These are phyloP conservation scores for Rhamphomyia laevipes DNA, from an alignment of 2,888 invertebrate species.

Conservation along the genomic window DNA sequence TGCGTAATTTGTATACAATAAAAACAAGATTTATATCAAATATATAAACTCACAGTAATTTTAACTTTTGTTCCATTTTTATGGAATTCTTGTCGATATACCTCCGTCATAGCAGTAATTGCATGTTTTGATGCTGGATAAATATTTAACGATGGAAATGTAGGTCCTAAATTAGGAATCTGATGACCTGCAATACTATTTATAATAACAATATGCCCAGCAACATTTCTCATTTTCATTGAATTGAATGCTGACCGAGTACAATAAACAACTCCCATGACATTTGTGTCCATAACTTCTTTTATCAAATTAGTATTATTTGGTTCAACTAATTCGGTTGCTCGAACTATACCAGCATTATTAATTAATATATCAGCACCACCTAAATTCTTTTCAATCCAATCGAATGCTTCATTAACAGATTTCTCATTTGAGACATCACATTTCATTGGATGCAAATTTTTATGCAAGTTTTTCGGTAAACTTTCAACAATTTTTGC, in stretches of 20 bases:
- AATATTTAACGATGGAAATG: slow-evolving; percentile 20
- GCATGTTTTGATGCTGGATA: slow-evolving; percentile 33
- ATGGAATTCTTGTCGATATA: slow-evolving; percentile 31
- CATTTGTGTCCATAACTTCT: slow-evolving; percentile 38
- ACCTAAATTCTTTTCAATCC: slow-evolving; percentile 40
- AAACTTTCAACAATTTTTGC: slow-evolving; percentile 24
- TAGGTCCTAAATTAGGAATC: slow-evolving; percentile 15
- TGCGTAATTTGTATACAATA: too few relatives aligned
- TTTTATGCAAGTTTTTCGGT: slow-evolving; percentile 16
- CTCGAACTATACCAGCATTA: slow-evolving; percentile 37
- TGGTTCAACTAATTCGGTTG: slow-evolving; percentile 3
- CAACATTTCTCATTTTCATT: slow-evolving; percentile 32
- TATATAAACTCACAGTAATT: slow-evolving; percentile 15
- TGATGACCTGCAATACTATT: slow-evolving; percentile 33
- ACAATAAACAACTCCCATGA: slow-evolving; percentile 38
- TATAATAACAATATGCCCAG: slow-evolving; percentile 41
- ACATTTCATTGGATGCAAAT: slow-evolving; percentile 37
- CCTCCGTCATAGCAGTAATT: slow-evolving; percentile 31
- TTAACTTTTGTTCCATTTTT: slow-evolving; percentile 23
- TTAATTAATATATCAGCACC: slow-evolving; percentile 47
- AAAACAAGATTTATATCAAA: too few relatives aligned
- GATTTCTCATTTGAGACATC: slow-evolving; percentile 44
- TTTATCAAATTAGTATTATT: slow-evolving; percentile 22
- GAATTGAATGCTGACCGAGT: slow-evolving; percentile 39
- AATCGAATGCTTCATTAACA: slow-evolving; percentile 40